phyloP scores from a whole-genome alignment of 1,140 invertebrate genomes.

The Wiebesia pumilae region DNA sequence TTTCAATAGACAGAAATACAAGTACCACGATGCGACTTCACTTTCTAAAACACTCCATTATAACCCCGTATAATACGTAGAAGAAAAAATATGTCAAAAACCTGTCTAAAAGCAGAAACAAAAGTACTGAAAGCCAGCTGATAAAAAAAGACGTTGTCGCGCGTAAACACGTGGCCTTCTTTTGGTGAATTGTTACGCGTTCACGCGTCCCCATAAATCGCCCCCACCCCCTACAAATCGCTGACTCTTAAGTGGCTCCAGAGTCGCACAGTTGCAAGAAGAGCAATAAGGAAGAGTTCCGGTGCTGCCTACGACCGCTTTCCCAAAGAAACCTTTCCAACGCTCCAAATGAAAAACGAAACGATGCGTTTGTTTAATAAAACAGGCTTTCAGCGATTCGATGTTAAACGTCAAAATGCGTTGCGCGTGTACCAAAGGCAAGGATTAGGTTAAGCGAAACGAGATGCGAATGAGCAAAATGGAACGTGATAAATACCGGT shows the following conservation, averaged over 20 bases:
- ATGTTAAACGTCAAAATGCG: too few relatives aligned
- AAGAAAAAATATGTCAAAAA: constrained; percentile 30
- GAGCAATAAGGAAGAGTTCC: background rate
- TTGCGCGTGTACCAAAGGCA: too few relatives aligned
- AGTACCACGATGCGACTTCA: too few relatives aligned
- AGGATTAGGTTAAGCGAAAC: too few relatives aligned
- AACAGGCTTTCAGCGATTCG: too few relatives aligned
- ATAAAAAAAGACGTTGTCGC: constrained; percentile 34
- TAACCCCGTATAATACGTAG: background rate
- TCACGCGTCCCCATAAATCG: constrained; percentile 35
- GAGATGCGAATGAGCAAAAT: background rate
- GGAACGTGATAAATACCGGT: background rate
- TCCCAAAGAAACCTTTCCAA: background rate
- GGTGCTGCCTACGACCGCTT: constrained; percentile 8
- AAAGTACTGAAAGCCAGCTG: background rate
- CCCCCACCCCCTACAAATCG: background rate
- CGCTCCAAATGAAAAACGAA: background rate
- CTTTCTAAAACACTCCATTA: background rate
- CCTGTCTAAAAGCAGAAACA: background rate
- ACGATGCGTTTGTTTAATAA: too few relatives aligned
- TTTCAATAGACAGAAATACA: too few relatives aligned
- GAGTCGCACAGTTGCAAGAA: background rate
- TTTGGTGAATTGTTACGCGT: constrained; percentile 5
- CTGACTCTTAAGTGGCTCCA: constrained; percentile 12
- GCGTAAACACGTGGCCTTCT: constrained; percentile 29